Evolutionary conservation across 2,113 vertebrate species (phyloP), one percentile per base, ranked within the genome.

Genomic region (Pomatostomus ruficeps): DNA sequence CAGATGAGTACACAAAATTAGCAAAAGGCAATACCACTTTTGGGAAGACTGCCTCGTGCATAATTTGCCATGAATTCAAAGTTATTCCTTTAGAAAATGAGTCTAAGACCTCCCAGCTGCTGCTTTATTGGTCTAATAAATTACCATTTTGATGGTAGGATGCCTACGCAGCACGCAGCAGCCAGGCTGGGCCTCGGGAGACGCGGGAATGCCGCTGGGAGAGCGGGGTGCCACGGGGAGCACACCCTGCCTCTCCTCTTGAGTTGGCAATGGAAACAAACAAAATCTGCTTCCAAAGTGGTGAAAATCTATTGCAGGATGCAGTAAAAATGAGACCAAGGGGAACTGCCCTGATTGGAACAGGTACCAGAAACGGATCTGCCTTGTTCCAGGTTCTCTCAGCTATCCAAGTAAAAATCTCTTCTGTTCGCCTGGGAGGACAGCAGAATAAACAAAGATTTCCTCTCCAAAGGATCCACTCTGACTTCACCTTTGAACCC

Each of bases 81-180:
- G 94, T 95, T 95, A 95, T 46, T 96, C 93, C 94, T 96, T 94
- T 90, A 96, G 90, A 96, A 97, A 96, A 97, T 91, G 88, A 97
- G 91, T 91, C 62, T 93, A 95, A 96, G 91, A 88, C 95, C 91
- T 95, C 94, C 94, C 96, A 97, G 97, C 93, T 96, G 96, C 91
- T 94, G 95, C 94, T 95, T 96, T 96, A 95, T 90, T 81, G 91
- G 92, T 95, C 92, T 96, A 94, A 96, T 88, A 91, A 96, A 97
- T 96, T 92, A 61, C 51, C 94, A 96, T 70, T 91, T 70, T 74
- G 93, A 70, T 66, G 71, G 78, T 40, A 89, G 62, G 76, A 87
- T 68, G 89, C 81, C 46, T 58, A 8, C 36, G 92, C 80, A 59
- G 87, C 70, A 58, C 17, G 35, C 81, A 52, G 11, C 71, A 94